Evolutionary conservation across 1,140 invertebrate genomes (phyloP), one percentile per base, ranked within the genome.

Genomic region (Euura lappo): DNA sequence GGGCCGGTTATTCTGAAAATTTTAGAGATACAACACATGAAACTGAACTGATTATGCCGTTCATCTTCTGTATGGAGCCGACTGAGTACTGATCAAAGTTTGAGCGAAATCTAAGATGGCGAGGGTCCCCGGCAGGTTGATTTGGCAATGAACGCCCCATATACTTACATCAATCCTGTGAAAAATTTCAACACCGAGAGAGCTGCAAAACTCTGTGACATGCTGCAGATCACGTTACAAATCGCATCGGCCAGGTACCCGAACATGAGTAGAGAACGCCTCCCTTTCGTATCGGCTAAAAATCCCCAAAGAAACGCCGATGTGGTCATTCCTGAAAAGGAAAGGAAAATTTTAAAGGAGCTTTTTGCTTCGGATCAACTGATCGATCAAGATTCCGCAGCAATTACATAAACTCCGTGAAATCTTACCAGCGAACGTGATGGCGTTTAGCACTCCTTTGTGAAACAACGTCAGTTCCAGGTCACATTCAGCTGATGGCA

Each of bases 291-390:
- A 80, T 96, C 94, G 1, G 93, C 92, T 13, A 94, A 80, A 74
- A 92, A 93, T 3, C 94, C 94, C 93, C 94, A 95, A 13, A 94
- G 78, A 81, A 94, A 91, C 0, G 93, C 93, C 46, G 93, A 93
- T 0, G 90, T 84, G 78, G 94, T 91, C 93, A 95, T 95, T 60
- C 94, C 94, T 90, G 80, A n/a, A 83, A 79, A 74, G 72, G 6
- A 60, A 60, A 11, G 13, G 10, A 8, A 60, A n/a, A n/a, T 60
- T 28, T 60, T 60, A 11, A n/a, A 60, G 6, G 13, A 60, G 51
- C 6, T 8, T 11, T 60, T 5, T 11, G 13, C 51, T 8, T 60
- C 51, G 6, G 51, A 60, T 3, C 13, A n/a, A 60, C 10, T 60
- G 10, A 11, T 60, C 51, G 13, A 60, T 6, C 51, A 60, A n/a